Percentiles rank a stretch among this genome's conserved stretches.
Conservation (phyloP, 2,888 invertebrate genomes). For the Chloroclysta siterata region DNA sequence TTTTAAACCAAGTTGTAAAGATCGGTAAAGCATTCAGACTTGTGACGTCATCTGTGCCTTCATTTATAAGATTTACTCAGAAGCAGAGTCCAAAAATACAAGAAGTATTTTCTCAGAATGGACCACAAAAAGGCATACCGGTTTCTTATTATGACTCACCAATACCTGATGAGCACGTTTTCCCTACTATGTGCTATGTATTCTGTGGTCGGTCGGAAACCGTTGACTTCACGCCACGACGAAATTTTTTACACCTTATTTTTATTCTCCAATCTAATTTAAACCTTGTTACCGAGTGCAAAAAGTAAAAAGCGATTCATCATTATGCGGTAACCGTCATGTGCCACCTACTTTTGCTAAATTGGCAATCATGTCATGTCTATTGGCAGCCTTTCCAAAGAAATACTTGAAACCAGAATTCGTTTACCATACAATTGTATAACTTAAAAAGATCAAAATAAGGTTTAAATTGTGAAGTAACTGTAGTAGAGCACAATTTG, state of each 20-base stretch:
- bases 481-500: neutral
- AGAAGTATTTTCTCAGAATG: slow-evolving; percentile 29
- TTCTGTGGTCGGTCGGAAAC: slow-evolving; percentile 23
- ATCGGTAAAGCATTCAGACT: neutral
- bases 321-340: slow-evolving; percentile 20
- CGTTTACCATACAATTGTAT: slow-evolving; percentile 2
- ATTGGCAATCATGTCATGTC: slow-evolving; percentile 42
- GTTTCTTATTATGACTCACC: slow-evolving; percentile 29
- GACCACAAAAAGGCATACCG: slow-evolving; percentile 29
- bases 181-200: slow-evolving; percentile 1
- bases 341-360: slow-evolving; percentile 39
- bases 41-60: slow-evolving; percentile 22
- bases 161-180: slow-evolving; percentile 16
- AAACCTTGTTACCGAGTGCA: slow-evolving; percentile 16
- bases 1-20: too few relatives aligned
- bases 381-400: slow-evolving; percentile 27
- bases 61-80: slow-evolving; percentile 12
- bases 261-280: slow-evolving; percentile 11
- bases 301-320: slow-evolving; percentile 14
- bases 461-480: neutral
- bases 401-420: slow-evolving; percentile 17
- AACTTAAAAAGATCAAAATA: neutral
- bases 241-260: slow-evolving; percentile 19
- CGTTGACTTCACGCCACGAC: slow-evolving; percentile 28
- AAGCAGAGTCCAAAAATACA: slow-evolving; percentile 21